Evolutionary conservation across 2,113 vertebrate species (phyloP).

Genomic region (Azemiops feae): DNA sequence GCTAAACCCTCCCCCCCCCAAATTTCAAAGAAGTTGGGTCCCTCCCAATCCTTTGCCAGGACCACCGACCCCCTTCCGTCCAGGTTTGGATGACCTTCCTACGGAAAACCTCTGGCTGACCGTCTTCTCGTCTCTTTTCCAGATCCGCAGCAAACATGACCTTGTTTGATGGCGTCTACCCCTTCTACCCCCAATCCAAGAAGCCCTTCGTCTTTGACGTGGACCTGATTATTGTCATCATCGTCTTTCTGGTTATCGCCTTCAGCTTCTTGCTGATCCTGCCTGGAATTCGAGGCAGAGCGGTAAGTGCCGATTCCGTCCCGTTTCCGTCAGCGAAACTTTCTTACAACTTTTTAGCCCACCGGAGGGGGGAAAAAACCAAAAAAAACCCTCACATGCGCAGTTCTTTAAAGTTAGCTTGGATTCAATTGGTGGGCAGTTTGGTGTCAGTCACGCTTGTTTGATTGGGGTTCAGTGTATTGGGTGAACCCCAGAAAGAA

Average conservation of each 20-base stretch:
- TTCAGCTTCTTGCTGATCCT: conserved; percentile 84
- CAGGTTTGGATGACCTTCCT: neutral
- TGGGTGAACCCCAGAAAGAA: neutral
- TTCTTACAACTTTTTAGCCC: neutral
- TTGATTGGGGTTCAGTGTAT: neutral
- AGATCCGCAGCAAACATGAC: conserved; percentile 75
- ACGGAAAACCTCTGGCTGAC: too few species aligned
- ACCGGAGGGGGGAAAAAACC: too few species aligned
- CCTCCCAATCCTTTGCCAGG: neutral
- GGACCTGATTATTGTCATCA: conserved; percentile 77
- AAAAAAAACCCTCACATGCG: neutral
- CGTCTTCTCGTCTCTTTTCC: accelerated
- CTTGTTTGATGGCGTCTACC: conserved; percentile 83
- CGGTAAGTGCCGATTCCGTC: conserved; percentile 65
- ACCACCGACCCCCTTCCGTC: neutral
- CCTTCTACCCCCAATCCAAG: conserved; percentile 83
- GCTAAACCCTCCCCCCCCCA: neutral
- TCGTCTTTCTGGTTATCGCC: conserved; percentile 80
- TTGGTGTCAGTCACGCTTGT: too few species aligned
- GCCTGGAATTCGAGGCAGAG: conserved; percentile 89
- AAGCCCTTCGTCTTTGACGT: conserved; percentile 73
- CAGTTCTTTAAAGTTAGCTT: neutral
- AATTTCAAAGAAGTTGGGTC: accelerated
- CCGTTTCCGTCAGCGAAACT: neutral
- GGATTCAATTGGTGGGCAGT: neutral